Conservation (phyloP, 1,140 invertebrate species). For the Whitmania pigra region DNA sequence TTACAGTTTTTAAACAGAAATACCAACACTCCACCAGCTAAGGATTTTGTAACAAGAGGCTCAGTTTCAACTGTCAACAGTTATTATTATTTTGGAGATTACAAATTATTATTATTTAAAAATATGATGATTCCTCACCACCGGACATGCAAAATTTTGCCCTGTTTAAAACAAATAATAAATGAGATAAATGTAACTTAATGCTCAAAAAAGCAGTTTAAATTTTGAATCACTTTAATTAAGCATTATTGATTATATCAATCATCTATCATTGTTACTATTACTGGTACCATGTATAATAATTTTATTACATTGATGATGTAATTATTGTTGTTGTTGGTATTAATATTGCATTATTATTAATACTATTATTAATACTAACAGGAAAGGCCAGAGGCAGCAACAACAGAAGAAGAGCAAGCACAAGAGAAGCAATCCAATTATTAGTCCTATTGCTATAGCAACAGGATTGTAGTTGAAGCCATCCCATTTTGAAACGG, state of each 20-base stretch:
- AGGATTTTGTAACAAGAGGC: neutral
- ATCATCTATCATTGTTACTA: too few relatives aligned
- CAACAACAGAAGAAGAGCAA: conserved; percentile 17
- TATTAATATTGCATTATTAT: too few relatives aligned
- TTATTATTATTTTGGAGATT: neutral
- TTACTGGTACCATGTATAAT: too few relatives aligned
- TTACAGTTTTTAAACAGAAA: neutral
- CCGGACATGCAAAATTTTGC: too few relatives aligned
- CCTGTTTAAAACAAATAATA: too few relatives aligned
- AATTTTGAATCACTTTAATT: too few relatives aligned
- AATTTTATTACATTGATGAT: too few relatives aligned
- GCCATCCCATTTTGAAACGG: conserved; percentile 4
- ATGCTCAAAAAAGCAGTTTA: too few relatives aligned
- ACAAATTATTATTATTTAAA: neutral
- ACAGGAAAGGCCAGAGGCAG: conserved; percentile 1
- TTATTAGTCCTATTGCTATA: conserved; percentile 16
- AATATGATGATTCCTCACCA: neutral
- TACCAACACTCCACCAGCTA: neutral
- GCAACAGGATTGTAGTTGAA: conserved; percentile 18
- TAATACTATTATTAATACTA: neutral
- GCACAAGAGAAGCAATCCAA: neutral
- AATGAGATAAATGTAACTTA: too few relatives aligned
- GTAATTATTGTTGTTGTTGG: too few relatives aligned
- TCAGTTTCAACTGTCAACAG: neutral
- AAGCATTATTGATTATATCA: too few relatives aligned